Conservation (phyloP, 2,797 vertebrate species). For the Anomalospiza imberbis region DNA sequence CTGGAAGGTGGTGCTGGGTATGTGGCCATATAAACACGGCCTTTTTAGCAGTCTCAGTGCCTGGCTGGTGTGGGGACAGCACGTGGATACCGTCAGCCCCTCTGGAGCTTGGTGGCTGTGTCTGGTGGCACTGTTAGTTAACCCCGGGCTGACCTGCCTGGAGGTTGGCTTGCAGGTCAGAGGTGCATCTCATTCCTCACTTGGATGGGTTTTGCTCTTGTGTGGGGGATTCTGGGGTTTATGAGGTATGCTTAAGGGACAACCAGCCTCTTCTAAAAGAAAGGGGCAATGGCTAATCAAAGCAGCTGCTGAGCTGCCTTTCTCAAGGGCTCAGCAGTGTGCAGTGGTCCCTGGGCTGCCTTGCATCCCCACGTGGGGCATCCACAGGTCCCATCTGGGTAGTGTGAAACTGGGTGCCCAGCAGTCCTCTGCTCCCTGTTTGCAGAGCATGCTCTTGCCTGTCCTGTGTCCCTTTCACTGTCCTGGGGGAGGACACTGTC, state of each 20-base stretch:
- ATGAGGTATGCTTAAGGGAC: background rate
- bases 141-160: background rate
- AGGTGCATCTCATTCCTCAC: background rate
- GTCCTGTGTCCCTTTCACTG: background rate
- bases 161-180: background rate
- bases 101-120: background rate
- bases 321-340: background rate
- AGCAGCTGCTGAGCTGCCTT: background rate
- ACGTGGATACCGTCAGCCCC: rapidly evolving
- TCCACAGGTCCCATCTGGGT: background rate
- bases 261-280: background rate
- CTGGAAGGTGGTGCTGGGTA: background rate
- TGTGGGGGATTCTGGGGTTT: background rate
- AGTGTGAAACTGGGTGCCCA: background rate
- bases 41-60: background rate
- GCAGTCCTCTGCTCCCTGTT: background rate
- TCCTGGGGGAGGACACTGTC: background rate
- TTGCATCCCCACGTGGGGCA: background rate
- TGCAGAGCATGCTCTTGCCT: background rate
- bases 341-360: background rate
- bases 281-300: background rate
- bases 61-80: background rate
- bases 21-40: background rate
- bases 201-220: background rate
- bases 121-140: background rate